Evolutionary conservation across 2,113 vertebrate genomes (phyloP), one percentile per base, ranked within the genome.

Genomic region (Cynopterus brachyotis): DNA sequence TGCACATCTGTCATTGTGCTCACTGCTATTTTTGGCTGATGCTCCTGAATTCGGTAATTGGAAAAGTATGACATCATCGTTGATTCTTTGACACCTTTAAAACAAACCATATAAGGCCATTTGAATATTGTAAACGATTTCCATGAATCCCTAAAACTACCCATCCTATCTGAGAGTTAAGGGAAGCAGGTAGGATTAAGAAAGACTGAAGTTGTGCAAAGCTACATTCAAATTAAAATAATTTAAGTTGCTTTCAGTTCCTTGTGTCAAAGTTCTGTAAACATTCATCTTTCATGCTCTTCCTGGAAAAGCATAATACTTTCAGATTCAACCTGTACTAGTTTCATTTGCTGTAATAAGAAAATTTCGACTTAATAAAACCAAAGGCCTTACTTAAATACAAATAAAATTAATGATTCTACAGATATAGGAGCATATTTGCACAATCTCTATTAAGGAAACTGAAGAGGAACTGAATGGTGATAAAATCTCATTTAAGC

Each of bases 11-110:
- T 97, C 91, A 99, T 57, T 0, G 89, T 97, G 79, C 82, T 98
- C 83, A 96, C 95, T 7, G 95, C 96, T 87, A 99, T 32, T 94
- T 98, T 97, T 53, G 99, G 99, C 93, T 97, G 98, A 97, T 98
- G 98, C 83, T 99, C 97, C 16, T 98, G 97, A 97, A 99, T 99
- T 64, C 98, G 97, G 50, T 98, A 99, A 70, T 98, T 98, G 59
- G 99, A 98, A 86, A 99, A 99, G 94, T 99, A 98, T 22, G 98
- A 98, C 98, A 98, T 97, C 97, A 99, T 30, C 2, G 96, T 89
- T 60, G 98, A 96, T 83, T 98, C 97, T 78, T 98, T 98, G 67
- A 98, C 96, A 98, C 98, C 98, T 99, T 97, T 97, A 95, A 95
- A 98, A 97, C 57, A 98, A 30, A 98, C 32, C 92, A 98, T 11